Conservation (phyloP, 1,140 invertebrate species). For the Akabosia matsudoensis region DNA sequence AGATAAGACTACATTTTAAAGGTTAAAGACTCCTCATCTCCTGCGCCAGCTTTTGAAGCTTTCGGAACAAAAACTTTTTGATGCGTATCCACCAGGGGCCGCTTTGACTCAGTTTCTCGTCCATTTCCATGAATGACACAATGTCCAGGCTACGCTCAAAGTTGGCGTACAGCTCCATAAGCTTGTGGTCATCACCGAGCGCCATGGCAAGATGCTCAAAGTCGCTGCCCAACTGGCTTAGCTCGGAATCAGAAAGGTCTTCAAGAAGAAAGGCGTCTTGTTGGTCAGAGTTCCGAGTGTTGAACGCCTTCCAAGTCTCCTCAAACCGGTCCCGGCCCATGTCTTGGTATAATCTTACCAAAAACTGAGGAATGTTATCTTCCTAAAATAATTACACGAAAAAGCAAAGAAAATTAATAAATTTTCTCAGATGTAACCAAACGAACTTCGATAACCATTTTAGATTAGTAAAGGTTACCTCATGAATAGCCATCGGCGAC, state of each 20-base stretch:
- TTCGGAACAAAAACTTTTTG: slow-evolving; percentile 31
- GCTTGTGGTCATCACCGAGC: slow-evolving; percentile 9
- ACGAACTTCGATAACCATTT: too few relatives aligned
- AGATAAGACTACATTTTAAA: too few relatives aligned
- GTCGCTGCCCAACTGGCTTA: slow-evolving; percentile 26
- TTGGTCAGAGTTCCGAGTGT: slow-evolving; percentile 25
- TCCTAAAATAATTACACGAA: slow-evolving; percentile 9
- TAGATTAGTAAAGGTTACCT: neutral
- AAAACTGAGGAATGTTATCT: slow-evolving; percentile 19
- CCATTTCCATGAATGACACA: slow-evolving; percentile 28
- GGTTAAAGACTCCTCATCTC: too few relatives aligned
- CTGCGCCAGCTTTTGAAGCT: slow-evolving; percentile 28
- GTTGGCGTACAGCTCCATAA: slow-evolving; percentile 28
- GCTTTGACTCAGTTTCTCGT: slow-evolving; percentile 15
- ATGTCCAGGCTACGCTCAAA: slow-evolving; percentile 28
- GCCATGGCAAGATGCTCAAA: slow-evolving; percentile 24
- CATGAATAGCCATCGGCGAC: neutral
- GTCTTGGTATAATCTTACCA: slow-evolving; percentile 16
- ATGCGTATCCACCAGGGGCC: slow-evolving; percentile 31
- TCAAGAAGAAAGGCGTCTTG: slow-evolving; percentile 31
- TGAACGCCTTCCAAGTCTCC: slow-evolving; percentile 31
- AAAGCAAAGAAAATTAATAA: neutral
- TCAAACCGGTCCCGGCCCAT: slow-evolving; percentile 27
- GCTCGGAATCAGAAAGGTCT: slow-evolving; percentile 27
- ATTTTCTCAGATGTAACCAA: too few relatives aligned